phyloP scores from a whole-genome alignment of 1,140 invertebrate genomes.

The Polypedilum vanderplanki region DNA sequence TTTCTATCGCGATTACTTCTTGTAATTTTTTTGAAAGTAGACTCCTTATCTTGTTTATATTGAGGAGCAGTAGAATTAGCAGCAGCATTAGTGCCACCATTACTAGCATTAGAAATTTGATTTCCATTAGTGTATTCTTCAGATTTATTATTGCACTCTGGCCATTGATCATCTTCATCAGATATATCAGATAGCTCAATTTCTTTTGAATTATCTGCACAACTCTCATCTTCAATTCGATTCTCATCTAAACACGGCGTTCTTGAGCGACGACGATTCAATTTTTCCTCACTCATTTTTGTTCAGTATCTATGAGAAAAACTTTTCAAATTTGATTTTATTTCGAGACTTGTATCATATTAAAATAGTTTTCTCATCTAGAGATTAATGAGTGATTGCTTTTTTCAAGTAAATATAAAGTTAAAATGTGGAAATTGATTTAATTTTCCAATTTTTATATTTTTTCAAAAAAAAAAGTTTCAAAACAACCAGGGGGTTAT shows the following conservation, averaged over 20 bases:
- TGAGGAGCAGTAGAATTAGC: no score
- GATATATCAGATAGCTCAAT: constrained; percentile 20
- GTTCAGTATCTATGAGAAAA: not conserved
- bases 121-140: constrained; percentile 34
- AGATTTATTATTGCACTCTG: constrained; percentile 15
- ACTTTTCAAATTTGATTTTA: not conserved
- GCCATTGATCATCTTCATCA: not conserved
- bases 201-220: not conserved
- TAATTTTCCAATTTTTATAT: no score
- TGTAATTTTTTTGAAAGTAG: constrained; percentile 72
- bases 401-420: no score
- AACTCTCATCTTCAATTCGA: not conserved
- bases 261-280: not conserved
- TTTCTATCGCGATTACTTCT: constrained; percentile 73
- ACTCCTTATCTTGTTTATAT: constrained; percentile 40
- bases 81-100: constrained; percentile 33
- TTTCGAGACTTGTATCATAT: not conserved
- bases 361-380: not conserved
- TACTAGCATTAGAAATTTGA: constrained; percentile 29
- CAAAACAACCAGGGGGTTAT: no score
- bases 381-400: no score
- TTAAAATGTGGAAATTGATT: no score
- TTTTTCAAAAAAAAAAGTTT: no score
- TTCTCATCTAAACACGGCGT: constrained; percentile 19
- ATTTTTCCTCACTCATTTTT: constrained; percentile 6